Evolutionary conservation across 1,140 invertebrate genomes (phyloP), one percentile per base, ranked within the genome.

Genomic region (Samia ricini): DNA sequence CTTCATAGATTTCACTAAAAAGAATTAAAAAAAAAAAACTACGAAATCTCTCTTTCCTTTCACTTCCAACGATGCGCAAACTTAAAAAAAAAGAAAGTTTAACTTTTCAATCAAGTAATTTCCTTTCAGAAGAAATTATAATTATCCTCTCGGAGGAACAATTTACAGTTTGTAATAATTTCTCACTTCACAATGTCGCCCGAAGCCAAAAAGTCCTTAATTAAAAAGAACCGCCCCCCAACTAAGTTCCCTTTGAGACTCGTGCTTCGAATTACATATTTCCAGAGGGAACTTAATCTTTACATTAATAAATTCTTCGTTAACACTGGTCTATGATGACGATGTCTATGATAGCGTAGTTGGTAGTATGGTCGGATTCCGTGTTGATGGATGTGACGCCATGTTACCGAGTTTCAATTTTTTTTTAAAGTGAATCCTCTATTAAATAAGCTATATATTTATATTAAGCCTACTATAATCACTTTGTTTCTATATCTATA

Each of bases 131-230:
- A n/a, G n/a, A 42, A 42, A 42, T 42, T 42, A 15, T 42, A 42
- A 42, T 42, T 12, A 42, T 42, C 15, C 8, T 42, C 33, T 15
- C 15, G 26, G 33, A 42, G 33, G 12, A 42, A 42, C n/a, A 42
- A 42, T 42, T 42, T 42, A 15, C 33, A 42, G 33, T 42, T 42
- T 42, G 33, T 42, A 42, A 42, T 42, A 42, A 42, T 42, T 42
- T 42, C 33, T 42, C 33, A 42, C 33, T 42, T 42, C 33, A 42
- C 8, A 42, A 42, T 42, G 33, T 42, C 33, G 10, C 33, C n/a
- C 33, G 33, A 15, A 42, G 33, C 33, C 33, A 42, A 42, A 42
- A 42, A 42, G 33, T 42, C 33, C 33, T 42, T 42, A 42, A 42
- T 42, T 42, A 42, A 42, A 42, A 42, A 42, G 33, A 42, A 42